Conservation (phyloP, 2,113 vertebrate species). For the Eonycteris spelaea region DNA sequence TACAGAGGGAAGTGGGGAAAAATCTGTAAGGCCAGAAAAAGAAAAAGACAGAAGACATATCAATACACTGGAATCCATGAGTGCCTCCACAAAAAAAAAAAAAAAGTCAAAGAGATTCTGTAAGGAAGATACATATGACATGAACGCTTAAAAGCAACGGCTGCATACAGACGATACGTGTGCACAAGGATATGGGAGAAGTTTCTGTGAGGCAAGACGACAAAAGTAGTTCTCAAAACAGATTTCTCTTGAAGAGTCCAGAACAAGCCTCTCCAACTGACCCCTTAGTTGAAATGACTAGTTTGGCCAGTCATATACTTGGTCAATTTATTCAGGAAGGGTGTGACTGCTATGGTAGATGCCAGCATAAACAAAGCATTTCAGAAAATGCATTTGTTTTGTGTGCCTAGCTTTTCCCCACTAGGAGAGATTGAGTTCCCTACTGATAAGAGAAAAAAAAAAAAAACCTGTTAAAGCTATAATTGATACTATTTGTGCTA, state of each 20-base stretch:
- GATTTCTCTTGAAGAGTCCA: neutral
- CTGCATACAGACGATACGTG: neutral
- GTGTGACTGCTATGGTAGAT: neutral
- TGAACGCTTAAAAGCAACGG: neutral
- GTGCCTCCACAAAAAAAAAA: neutral
- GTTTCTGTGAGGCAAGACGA: neutral
- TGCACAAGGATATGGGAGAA: neutral
- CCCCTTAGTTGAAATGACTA: neutral
- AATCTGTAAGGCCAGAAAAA: neutral
- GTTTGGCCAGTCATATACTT: neutral
- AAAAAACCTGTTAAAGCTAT: neutral
- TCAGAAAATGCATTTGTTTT: neutral
- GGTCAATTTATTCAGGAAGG: neutral
- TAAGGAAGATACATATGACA: neutral
- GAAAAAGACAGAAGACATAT: neutral
- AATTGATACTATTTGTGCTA: neutral
- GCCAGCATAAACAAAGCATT: neutral
- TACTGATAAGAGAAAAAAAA: neutral
- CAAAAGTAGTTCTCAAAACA: neutral
- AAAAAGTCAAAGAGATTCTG: neutral
- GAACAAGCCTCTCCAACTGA: neutral
- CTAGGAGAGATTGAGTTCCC: neutral
- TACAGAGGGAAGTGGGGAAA: neutral
- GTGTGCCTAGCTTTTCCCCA: neutral
- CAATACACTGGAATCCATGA: neutral